Evolutionary conservation across 2,888 invertebrate species (phyloP).

Genomic region (Thecocarcelia acutangulata): DNA sequence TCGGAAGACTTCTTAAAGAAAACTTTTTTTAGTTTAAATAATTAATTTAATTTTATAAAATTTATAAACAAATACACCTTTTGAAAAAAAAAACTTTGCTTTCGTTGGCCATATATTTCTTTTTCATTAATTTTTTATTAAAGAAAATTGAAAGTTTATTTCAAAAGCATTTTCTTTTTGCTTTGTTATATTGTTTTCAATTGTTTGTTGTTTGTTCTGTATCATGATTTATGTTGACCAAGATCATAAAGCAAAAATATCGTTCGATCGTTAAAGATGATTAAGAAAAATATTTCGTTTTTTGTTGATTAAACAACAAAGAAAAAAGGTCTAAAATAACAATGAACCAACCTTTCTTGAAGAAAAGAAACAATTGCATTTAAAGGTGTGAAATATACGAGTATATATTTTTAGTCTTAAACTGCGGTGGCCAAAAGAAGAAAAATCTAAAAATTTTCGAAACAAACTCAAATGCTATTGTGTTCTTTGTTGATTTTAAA

Average conservation of each 20-base stretch:
- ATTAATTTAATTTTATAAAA: no score
- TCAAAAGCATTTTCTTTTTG: not conserved
- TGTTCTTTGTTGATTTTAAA: conserved; percentile 63
- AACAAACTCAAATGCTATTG: conserved; percentile 57
- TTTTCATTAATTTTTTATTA: not conserved
- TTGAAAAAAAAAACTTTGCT: no score
- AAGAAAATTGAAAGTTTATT: conserved; percentile 46
- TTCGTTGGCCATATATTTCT: no score
- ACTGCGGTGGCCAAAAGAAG: conserved; percentile 33
- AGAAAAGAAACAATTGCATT: conserved; percentile 43
- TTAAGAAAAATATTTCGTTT: conserved; percentile 42
- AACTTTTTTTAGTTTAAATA: no score
- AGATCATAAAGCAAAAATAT: conserved; percentile 68
- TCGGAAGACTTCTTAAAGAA: no score
- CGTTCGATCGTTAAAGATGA: conserved; percentile 70
- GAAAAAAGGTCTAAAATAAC: conserved; percentile 30
- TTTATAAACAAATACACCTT: no score
- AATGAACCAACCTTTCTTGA: conserved; percentile 47
- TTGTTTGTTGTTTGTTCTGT: conserved; percentile 20
- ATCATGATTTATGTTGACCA: conserved; percentile 69
- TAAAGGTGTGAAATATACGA: conserved; percentile 61
- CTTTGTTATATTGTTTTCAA: conserved; percentile 24
- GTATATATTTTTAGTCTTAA: conserved; percentile 32
- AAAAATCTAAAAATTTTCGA: conserved; percentile 9
- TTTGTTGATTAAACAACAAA: not conserved